A percentile compares a stretch with the other conserved stretches of the same genome.
Conservation (phyloP, 2,797 vertebrate genomes). For the Pangasius macronema region DNA sequence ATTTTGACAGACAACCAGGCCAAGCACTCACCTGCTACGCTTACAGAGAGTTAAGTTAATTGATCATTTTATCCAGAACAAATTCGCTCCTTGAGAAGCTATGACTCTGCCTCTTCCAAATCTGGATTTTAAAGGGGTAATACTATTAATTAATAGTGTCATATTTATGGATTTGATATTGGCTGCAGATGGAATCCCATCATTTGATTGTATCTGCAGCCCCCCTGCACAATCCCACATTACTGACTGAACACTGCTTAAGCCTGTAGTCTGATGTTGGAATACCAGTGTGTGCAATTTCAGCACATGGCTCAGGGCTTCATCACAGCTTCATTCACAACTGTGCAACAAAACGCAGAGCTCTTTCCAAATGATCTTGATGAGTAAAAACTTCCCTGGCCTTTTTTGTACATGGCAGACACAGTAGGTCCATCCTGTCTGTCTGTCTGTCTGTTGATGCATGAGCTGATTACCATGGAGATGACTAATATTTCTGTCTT, state of each 20-base stretch:
- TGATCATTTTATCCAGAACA: background rate
- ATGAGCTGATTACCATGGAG: constrained; percentile 4
- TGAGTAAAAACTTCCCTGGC: background rate
- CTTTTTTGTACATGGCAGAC: background rate
- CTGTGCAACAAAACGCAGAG: background rate
- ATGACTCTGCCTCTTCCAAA: background rate
- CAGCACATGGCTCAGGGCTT: background rate
- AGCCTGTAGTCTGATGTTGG: background rate
- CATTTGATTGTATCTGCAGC: background rate
- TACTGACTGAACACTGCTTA: background rate
- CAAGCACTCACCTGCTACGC: background rate
- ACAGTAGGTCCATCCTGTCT: background rate
- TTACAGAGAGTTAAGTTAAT: background rate
- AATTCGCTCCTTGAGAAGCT: background rate
- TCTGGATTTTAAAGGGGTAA: background rate
- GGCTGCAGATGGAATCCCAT: background rate
- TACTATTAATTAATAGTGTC: background rate
- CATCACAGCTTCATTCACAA: background rate
- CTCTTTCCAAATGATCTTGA: background rate
- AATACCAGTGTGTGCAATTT: background rate
- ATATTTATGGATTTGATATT: background rate
- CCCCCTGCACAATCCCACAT: background rate
- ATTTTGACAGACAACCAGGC: background rate
- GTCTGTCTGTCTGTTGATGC: background rate
- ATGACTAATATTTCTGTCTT: background rate